Evolutionary conservation across 2,113 vertebrate genomes (phyloP), one percentile per base, ranked within the genome.

Genomic region (Nothobranchius furzeri): DNA sequence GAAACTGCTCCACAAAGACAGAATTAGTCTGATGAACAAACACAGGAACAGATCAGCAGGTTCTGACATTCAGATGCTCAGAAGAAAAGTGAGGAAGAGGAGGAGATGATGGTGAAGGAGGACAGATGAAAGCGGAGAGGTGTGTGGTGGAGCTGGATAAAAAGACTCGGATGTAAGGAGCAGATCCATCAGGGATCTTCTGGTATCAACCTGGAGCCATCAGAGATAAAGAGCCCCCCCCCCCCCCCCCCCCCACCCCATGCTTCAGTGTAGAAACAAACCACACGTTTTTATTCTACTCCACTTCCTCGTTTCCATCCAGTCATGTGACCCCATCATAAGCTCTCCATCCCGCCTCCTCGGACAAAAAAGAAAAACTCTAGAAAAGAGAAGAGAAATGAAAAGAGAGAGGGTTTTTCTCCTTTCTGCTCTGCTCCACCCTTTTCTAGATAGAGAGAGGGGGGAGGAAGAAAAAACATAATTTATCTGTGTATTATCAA

Each of bases 401-500:
- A 88, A 92, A 89, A 82, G 76, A 86, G 74, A 87, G 80, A 70
- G 73, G 78, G 80, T 79, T 91, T 92, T 88, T 83, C 67, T 82
- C 62, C 81, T 78, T 73, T 71, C 84, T 87, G 83, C 66, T 71
- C 35, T 12, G 68, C 87, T 85, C 89, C 85, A 81, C 85, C 89
- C 90, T 90, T 81, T 89, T 90, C 88, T 87, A 89, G 89, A 90
- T 85, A 91, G 86, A 82, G 76, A 73, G 81, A 64, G 81, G 70
- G 66, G 60, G 53, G 48, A 51, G 85, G 30, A 30, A 63, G 62
- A 14, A 93, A 97, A 97, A 98, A 97, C 95, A 98, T 96, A 99
- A 98, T 99, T 99, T 99, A 99, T 99, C 98, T 98, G 95, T 95
- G 96, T 96, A 98, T 99, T 99, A 99, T 99, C 97, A 96, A 98